Evolutionary conservation across 2,113 vertebrate species (phyloP).

Genomic region (Oreocharis arfaki): DNA sequence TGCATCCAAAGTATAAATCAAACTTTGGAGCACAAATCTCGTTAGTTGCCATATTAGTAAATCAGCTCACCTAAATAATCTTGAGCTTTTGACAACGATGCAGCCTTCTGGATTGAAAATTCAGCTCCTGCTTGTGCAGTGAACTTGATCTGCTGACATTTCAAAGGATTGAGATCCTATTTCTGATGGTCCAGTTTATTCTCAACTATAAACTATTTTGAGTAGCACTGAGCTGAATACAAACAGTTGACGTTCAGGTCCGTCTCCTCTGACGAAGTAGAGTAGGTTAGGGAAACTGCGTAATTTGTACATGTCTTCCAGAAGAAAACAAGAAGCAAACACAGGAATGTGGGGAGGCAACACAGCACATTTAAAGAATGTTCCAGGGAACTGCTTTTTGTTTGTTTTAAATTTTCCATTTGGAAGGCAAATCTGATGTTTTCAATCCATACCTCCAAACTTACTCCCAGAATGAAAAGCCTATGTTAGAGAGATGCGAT

Average conservation of each 20-base stretch:
- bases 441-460: neutral
- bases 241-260: constrained; percentile 51
- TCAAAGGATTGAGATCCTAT: constrained; percentile 64
- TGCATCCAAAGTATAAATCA: constrained; percentile 53
- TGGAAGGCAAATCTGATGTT: constrained; percentile 6
- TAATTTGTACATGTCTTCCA: neutral
- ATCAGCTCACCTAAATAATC: constrained; percentile 69
- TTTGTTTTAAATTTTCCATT: neutral
- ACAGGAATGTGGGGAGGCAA: neutral
- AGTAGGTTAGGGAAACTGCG: neutral
- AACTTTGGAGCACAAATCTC: constrained; percentile 53
- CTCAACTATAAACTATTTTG: constrained; percentile 63
- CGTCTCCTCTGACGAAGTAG: neutral
- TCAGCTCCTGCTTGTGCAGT: constrained; percentile 34
- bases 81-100: constrained; percentile 34
- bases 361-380: neutral
- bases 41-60: constrained; percentile 52
- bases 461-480: neutral
- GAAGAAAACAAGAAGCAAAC: constrained; percentile 3
- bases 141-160: constrained; percentile 67
- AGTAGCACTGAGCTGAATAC: constrained; percentile 48
- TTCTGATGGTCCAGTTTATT: constrained; percentile 68
- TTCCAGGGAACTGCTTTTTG: neutral
- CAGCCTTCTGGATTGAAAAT: constrained; percentile 47
- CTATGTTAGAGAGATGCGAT: neutral